Base-by-base conservation (phyloP, 2,888 invertebrate species). In the Drosophila gaucha region DNA sequence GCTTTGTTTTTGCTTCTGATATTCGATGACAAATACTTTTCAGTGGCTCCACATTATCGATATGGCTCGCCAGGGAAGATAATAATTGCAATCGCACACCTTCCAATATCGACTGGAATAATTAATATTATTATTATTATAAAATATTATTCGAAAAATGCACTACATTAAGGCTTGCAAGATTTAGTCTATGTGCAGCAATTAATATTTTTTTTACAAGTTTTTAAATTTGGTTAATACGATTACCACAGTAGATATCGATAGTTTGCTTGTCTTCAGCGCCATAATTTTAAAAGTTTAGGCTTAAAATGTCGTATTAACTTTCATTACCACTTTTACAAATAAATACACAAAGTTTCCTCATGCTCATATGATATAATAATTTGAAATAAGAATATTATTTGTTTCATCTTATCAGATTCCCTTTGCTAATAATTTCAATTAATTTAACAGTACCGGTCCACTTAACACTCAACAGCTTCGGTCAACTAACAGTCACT, bases 1-100 rank as follows among this genome's bases (percentile, higher is more conserved):
- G 76, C 76, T 73, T 70, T 75, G 73, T 73, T 75, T 73, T 70
- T 73, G 54, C 54, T 73, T 75, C 71, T 73, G 76, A 50, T 41
- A 70, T 52, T 74, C 72, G 72, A 75, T 73, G 71, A 70, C 65
- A 56, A 59, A 51, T 59, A 43, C 67, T 52, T 39, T 52, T 56
- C 6, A 14, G 24, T 44, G 26, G 30, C 49, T 26, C 20, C 31
- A 14, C 38, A 33, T 14, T 56, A 73, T 59, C 76, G 72, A 75
- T 65, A 56, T 24, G 18, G 16, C 5, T 12, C 16, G 24, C 28
- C 70, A 70, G 67, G 51, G 55, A 35, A 4, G 70, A 50, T 55
- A 20, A 9, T 41, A 36, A 0, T 10, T 16, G 10, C 26, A 38
- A 74, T 55, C 58, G 54, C 4, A 0, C n/a, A 9, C 16, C 8